Conservation (phyloP, 2,888 invertebrate species). For the Tachina grossa region DNA sequence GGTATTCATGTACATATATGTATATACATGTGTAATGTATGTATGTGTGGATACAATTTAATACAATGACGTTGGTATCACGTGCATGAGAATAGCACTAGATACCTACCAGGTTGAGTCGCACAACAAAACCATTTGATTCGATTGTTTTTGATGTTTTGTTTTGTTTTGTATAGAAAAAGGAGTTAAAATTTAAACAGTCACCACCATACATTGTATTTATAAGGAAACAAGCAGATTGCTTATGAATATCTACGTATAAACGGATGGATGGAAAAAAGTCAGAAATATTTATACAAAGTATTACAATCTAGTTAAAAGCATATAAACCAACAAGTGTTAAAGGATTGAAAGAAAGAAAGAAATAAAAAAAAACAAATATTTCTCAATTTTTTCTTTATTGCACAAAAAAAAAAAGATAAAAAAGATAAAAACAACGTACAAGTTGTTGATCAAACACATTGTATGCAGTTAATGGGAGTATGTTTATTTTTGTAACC, state of each 20-base stretch:
- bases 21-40: too few relatives aligned
- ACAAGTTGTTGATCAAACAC: background rate
- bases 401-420: background rate
- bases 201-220: background rate
- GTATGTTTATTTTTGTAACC: background rate
- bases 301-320: constrained; percentile 20
- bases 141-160: background rate
- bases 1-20: too few relatives aligned
- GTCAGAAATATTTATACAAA: constrained; percentile 34
- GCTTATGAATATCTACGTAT: background rate
- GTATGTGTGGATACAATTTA: constrained; percentile 4
- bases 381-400: background rate
- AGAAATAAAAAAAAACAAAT: background rate
- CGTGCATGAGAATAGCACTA: constrained; percentile 49
- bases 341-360: constrained; percentile 20
- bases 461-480: constrained; percentile 14
- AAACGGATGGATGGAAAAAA: background rate
- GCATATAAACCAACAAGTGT: constrained; percentile 32
- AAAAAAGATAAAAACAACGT: background rate
- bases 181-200: constrained; percentile 1
- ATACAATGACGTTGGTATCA: constrained; percentile 21
- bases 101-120: background rate
- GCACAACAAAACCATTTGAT: background rate
- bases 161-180: background rate
- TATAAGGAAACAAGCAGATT: background rate